Base-by-base conservation (phyloP, 2,113 vertebrate genomes). In the Psephotus haematonotus region DNA sequence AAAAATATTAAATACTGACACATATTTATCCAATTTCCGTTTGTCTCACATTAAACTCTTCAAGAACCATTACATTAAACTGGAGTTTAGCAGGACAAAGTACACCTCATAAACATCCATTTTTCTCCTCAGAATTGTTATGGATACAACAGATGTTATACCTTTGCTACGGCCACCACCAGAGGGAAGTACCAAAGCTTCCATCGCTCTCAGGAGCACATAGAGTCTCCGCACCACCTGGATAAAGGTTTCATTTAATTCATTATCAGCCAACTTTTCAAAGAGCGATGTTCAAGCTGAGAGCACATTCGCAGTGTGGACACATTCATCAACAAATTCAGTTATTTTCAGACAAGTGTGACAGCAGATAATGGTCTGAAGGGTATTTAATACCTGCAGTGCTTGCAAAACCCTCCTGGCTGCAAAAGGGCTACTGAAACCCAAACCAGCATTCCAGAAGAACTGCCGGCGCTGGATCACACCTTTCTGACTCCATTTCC, bases 91-190 rank as follows among this genome's bases (percentile, higher is more conserved):
- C 62, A 67, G 41, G 63, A 68, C 70, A 46, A 10, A 64, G 28
- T 2, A 7, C 47, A 17, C n/a, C 37, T 22, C 50, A n/a, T 2
- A 49, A 37, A 55, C 3, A 52, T 0, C 57, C 7, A 0, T 8
- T 46, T 35, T 43, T 27, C 33, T 1, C 9, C 46, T 23, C 72
- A 25, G 31, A 6, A 39, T 14, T 29, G 7, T 74, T 37, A 35
- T 3, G 33, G 79, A 23, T 39, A 59, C 14, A 12, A 13, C n/a
- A 59, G 55, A 59, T 13, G 1, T 23, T 59, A 59, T 7, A n/a
- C 33, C 55, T 59, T 59, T 17, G 15, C 6, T 27, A 24, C 0
- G 9, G 44, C 8, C 57, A 43, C 33, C 57, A 71, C 67, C 68
- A 62, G 89, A 82, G 83, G 44, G 44, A 68, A 80, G 49, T 4